Evolutionary conservation across 2,797 vertebrate genomes (phyloP), one percentile per base, ranked within the genome.

Genomic region (Serranus cabrilla): DNA sequence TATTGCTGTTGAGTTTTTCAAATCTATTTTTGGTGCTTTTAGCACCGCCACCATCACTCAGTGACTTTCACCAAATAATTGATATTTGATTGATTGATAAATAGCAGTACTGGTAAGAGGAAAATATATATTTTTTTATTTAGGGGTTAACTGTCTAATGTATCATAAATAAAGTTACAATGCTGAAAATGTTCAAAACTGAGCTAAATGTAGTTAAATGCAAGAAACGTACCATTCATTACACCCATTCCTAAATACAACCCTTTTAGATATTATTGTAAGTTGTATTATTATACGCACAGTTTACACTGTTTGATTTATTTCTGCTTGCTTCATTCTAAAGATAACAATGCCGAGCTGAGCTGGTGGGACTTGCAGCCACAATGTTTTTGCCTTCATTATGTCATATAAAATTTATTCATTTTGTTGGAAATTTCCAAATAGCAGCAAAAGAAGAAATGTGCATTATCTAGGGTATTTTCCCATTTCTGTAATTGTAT

Each of bases 161-260:
- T 34, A 34, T 8, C 1, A 7, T 8, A 34, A 7, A 7, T 9
- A 9, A 34, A 5, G 7, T 34, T 34, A 7, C 34, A 9, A 34
- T 34, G 27, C n/a, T 47, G n/a, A 12, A 58, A 25, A 27, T 20
- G 21, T 1, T 47, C 14, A 37, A 6, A 57, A 68, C 10, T 25
- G 7, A 27, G 25, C 39, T 57, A 11, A 21, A 18, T 25, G 4
- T 7, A 27, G 16, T 11, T 59, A 25, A 21, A 40, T 45, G 17
- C 11, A 23, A 60, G 57, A 45, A 59, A 59, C 25, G 25, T 4
- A 43, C 21, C 21, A 59, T 58, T 40, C n/a, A 42, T n/a, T 58
- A 23, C 4, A 59, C 43, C 14, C n/a, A 45, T 45, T 18, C 42
- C 5, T 50, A 27, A 42, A n/a, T 10, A 27, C 45, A 23, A 12